Evolutionary conservation across 2,113 vertebrate species (phyloP), one percentile per base, ranked within the genome.

Genomic region (Apus apus): DNA sequence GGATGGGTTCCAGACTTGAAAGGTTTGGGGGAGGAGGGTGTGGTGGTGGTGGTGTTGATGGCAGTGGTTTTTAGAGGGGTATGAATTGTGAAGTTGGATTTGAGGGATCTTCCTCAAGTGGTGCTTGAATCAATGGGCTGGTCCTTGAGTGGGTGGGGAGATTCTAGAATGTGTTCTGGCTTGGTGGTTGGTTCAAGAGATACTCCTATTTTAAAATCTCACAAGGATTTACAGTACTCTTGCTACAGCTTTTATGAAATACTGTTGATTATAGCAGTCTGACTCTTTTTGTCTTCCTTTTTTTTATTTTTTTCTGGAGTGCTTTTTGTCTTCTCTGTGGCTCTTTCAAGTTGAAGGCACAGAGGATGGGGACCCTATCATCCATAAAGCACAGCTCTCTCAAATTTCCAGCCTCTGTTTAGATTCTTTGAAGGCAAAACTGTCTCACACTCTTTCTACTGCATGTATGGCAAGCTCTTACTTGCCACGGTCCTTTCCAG

Each of bases 11-110:
- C 45, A 21, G 34, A 20, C 62, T 34, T 51, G 23, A 34, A 0
- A 1, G 13, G 45, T 67, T 58, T 1, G 1, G 15, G 16, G 5
- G 8, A 1, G 43, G 64, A 26, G 21, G 29, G 65, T 14, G 30
- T 48, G 62, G 40, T 56, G 64, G 48, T n/a, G 30, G 22, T 45
- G 43, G 25, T 64, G n/a, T 22, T 54, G 56, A 27, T 2, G 2
- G 38, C 57, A 64, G 65, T 64, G 57, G 2, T 23, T 56, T 70
- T 54, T 62, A 48, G 40, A 62, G 18, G 48, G 18, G 5, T 48
- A 32, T 73, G 50, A 54, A 32, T 21, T 68, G 65, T 20, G 34
- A 34, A 45, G n/a, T 16, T 85, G 48, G 27, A 64, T 19, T 18
- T 48, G 54, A 68, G 40, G 65, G 13, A 14, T 93, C 27, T 68